phyloP scores from a whole-genome alignment of 2,113 vertebrate genomes.

The Carlito syrichta region DNA sequence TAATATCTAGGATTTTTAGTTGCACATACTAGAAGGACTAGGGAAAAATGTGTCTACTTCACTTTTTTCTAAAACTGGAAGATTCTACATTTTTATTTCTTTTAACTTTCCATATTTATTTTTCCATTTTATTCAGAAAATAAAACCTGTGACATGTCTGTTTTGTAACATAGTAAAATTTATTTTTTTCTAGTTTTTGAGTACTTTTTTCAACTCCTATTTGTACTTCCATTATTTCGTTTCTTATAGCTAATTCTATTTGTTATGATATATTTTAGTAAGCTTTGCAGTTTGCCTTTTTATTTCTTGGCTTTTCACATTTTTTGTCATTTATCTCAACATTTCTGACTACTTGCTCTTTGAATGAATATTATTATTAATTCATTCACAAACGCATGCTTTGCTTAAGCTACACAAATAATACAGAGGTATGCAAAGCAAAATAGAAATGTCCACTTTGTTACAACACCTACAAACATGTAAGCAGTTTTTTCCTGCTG shows the following conservation, averaged over 20 bases:
- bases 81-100: neutral
- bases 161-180: neutral
- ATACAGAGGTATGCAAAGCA: neutral
- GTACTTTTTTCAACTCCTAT: neutral
- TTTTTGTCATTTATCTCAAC: neutral
- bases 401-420: neutral
- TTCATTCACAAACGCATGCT: neutral
- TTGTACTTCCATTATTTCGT: neutral
- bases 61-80: neutral
- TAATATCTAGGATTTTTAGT: neutral
- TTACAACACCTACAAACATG: no score
- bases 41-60: neutral
- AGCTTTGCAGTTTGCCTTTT: neutral
- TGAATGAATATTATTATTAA: neutral
- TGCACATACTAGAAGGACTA: neutral
- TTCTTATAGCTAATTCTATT: neutral
- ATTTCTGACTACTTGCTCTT: neutral
- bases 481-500: no score
- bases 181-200: neutral
- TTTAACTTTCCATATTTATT: neutral
- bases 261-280: neutral
- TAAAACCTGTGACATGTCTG: neutral
- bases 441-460: neutral
- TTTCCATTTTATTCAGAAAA: neutral
- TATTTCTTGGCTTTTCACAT: neutral